Conservation (phyloP, 1,140 invertebrate species). For the Aphidius gifuensis region DNA sequence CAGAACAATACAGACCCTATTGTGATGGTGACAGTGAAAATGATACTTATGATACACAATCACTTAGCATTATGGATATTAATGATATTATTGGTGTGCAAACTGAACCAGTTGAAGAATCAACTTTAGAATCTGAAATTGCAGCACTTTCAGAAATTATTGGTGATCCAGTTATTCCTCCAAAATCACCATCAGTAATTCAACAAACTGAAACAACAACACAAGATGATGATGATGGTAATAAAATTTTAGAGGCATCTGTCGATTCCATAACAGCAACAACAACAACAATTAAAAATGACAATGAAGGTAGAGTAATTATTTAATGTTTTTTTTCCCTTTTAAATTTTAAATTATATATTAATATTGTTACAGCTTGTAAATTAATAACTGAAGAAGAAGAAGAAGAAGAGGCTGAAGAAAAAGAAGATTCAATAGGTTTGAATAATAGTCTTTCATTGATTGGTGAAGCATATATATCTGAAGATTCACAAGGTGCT, state of each 20-base stretch:
- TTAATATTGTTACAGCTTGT: too few species aligned
- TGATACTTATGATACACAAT: slow-evolving; percentile 38
- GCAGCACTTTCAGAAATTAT: slow-evolving; percentile 49
- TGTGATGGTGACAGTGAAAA: slow-evolving; percentile 35
- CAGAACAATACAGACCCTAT: slow-evolving; percentile 33
- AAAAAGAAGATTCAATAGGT: too few species aligned
- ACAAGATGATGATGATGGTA: not conserved
- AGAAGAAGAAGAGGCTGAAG: too few species aligned
- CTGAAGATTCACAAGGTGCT: slow-evolving; percentile 40
- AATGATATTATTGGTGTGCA: slow-evolving; percentile 44
- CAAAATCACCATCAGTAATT: not conserved
- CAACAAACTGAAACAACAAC: not conserved
- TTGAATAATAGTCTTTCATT: slow-evolving; percentile 40
- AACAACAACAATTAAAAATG: too few species aligned
- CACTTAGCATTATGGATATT: slow-evolving; percentile 44
- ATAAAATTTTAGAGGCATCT: too few species aligned
- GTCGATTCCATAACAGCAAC: too few species aligned
- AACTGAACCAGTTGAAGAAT: slow-evolving; percentile 40
- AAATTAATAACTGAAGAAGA: too few species aligned
- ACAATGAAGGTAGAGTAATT: too few species aligned
- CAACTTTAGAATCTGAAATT: slow-evolving; percentile 50
- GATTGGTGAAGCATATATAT: slow-evolving; percentile 42
- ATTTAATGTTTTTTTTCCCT: too few species aligned
- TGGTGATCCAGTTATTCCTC: slow-evolving; percentile 35
- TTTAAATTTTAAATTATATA: too few species aligned